Percentiles rank a stretch among this genome's conserved stretches.
Evolutionary conservation across 2,113 vertebrate genomes (phyloP).

Genomic region (Spermophilus dauricus): DNA sequence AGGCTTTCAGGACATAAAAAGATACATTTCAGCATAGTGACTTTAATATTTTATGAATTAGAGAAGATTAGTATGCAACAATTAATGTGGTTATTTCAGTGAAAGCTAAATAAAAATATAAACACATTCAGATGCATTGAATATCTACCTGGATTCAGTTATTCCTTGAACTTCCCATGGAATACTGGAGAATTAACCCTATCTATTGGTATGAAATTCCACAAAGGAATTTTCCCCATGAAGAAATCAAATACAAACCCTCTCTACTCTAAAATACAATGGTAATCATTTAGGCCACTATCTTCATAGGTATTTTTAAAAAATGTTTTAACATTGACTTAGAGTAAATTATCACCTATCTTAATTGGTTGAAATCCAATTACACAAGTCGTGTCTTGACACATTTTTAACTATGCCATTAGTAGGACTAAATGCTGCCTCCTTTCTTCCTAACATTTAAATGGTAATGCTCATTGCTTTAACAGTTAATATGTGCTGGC

Average conservation of each 20-base stretch:
- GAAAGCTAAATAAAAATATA: constrained; percentile 1
- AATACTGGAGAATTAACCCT: constrained; percentile 10
- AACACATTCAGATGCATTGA: background rate
- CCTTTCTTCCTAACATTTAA: constrained; percentile 42
- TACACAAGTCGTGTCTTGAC: background rate
- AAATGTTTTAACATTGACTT: background rate
- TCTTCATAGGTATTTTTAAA: constrained; percentile 13
- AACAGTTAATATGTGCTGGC: background rate
- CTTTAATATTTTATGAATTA: background rate
- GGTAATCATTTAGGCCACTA: background rate
- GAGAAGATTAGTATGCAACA: background rate
- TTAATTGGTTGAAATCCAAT: background rate
- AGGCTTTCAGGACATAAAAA: background rate
- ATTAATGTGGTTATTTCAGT: background rate
- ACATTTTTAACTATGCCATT: background rate
- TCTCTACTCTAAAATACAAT: background rate
- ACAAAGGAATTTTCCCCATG: background rate
- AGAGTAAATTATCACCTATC: background rate
- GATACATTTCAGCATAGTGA: background rate
- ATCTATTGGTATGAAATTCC: background rate
- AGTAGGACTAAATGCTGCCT: background rate
- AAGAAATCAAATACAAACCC: background rate
- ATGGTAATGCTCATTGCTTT: background rate
- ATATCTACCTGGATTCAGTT: background rate
- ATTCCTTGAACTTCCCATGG: background rate